These are phyloP conservation scores for Lobophora halterata DNA, from an alignment of 2,888 invertebrate genomes.

Conservation along the genomic window DNA sequence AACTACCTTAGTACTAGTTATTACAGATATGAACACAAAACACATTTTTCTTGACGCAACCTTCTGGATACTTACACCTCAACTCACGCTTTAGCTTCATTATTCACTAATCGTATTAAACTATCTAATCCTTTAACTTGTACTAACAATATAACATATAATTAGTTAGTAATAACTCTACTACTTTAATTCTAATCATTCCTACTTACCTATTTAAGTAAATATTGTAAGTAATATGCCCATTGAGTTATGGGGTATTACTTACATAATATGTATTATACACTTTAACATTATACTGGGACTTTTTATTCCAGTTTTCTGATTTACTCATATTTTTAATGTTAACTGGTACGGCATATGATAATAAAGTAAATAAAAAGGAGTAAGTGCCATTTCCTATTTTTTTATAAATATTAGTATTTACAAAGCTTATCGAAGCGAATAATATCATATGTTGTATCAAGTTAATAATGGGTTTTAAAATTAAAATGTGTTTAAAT, in stretches of 20 bases:
- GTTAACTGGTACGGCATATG: constrained; percentile 8
- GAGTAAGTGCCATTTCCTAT: too few species aligned
- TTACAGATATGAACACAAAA: constrained; percentile 26
- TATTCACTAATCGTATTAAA: constrained; percentile 29
- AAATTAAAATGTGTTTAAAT: too few species aligned
- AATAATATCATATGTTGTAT: too few species aligned
- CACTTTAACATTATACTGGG: constrained; percentile 2
- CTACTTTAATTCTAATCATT: constrained; percentile 7
- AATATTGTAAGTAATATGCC: constrained; percentile 5
- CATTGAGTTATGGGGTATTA: constrained; percentile 20
- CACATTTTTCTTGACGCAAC: constrained; percentile 26
- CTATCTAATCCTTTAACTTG: constrained; percentile 39
- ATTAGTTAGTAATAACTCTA: constrained; percentile 14
- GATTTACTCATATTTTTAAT: constrained; percentile 4
- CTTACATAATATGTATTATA: constrained; percentile 16
- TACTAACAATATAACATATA: constrained; percentile 30
- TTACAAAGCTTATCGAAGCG: too few species aligned
- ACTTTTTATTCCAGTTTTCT: background rate
- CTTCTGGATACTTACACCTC: constrained; percentile 34
- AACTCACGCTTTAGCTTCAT: constrained; percentile 39
- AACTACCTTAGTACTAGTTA: constrained; percentile 1
- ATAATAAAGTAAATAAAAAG: too few species aligned
- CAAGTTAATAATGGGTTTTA: too few species aligned
- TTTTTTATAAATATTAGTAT: too few species aligned
- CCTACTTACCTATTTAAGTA: constrained; percentile 2